phyloP scores from a whole-genome alignment of 2,797 vertebrate species.

The Ctenopoma multispine region DNA sequence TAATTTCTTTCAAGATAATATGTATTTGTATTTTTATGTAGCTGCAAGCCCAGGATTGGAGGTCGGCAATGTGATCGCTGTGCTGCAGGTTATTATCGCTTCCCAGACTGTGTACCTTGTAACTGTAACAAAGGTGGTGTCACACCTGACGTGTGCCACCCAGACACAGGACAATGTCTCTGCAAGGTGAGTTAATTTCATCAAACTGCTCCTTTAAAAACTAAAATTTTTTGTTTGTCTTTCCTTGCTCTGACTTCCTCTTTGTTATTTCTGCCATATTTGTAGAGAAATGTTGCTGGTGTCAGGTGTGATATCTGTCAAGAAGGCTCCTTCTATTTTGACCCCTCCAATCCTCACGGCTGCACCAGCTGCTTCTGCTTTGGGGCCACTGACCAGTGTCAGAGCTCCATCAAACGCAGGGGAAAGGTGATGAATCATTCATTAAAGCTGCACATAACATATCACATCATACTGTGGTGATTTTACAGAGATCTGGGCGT shows the following conservation, averaged over 20 bases:
- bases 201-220: neutral
- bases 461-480: neutral
- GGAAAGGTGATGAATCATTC: conserved; percentile 84
- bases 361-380: conserved; percentile 95
- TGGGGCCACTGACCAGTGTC: conserved; percentile 86
- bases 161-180: conserved; percentile 88
- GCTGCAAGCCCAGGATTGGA: conserved; percentile 89
- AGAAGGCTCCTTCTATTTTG: conserved; percentile 90
- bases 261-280: conserved; percentile 24
- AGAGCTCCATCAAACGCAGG: conserved; percentile 86
- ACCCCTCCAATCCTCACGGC: conserved; percentile 87
- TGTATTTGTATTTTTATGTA: conserved; percentile 63
- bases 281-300: conserved; percentile 90
- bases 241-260: conserved; percentile 16
- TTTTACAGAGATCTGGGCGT: neutral
- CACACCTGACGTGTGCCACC: conserved; percentile 85
- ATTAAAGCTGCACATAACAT: conserved; percentile 7
- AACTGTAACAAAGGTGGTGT: conserved; percentile 87
- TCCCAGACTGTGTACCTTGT: conserved; percentile 89
- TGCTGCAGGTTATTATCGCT: conserved; percentile 86
- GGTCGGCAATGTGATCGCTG: conserved; percentile 92
- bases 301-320: conserved; percentile 86
- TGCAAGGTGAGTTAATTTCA: conserved; percentile 87
- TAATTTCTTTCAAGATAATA: neutral
- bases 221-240: neutral